Conservation (phyloP, 2,113 vertebrate genomes). For the Epinephelus cyanopodus region DNA sequence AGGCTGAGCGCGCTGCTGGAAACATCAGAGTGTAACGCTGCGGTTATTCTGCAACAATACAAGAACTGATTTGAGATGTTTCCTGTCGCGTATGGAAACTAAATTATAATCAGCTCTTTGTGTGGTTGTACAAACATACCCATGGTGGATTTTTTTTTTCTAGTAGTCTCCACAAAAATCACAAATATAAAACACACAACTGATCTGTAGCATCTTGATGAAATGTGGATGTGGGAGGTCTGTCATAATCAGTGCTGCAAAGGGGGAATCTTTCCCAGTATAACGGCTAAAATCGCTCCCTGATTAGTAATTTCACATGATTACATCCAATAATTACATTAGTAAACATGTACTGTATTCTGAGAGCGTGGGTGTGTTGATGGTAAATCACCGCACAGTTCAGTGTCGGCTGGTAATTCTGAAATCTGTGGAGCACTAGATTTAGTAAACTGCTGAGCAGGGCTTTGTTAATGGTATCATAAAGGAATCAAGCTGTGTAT, state of each 20-base stretch:
- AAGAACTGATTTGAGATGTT: conserved; percentile 28
- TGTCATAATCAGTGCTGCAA: conserved; percentile 7
- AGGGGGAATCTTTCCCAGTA: conserved; percentile 4
- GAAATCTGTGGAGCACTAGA: not conserved
- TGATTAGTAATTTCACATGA: conserved; percentile 44
- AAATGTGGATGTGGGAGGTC: conserved; percentile 24
- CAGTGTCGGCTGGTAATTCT: not conserved
- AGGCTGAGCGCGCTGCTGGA: not conserved
- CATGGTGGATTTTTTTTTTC: not conserved
- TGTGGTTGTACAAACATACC: conserved; percentile 24
- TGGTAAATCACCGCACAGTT: not conserved
- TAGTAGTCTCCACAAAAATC: not conserved
- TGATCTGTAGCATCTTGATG: conserved; percentile 21
- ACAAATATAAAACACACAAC: conserved; percentile 9
- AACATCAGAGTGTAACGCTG: not conserved
- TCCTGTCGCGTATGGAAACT: conserved; percentile 12
- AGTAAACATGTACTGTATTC: conserved; percentile 15
- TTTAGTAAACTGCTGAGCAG: not conserved
- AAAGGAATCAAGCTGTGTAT: not conserved
- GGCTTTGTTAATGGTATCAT: not conserved
- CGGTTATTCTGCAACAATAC: conserved; percentile 19
- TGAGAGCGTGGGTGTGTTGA: not conserved
- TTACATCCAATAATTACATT: conserved; percentile 29
- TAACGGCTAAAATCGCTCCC: conserved; percentile 17
- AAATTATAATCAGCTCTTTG: conserved; percentile 23